Conservation (phyloP, 2,888 invertebrate genomes). For the Leptopilina drosophilae region DNA sequence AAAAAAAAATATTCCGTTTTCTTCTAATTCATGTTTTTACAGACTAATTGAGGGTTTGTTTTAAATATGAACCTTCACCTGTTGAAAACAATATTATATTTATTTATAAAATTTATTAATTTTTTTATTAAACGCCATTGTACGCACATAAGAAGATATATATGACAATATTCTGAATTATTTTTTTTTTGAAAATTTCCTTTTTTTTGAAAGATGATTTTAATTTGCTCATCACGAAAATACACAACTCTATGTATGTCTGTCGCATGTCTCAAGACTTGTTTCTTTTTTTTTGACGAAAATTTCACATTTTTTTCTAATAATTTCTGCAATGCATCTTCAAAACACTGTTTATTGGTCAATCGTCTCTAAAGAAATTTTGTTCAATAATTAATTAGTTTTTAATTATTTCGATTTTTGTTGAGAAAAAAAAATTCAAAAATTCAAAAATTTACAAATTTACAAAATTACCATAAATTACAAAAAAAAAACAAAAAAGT, state of each 20-base stretch:
- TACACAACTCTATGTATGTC: conserved; percentile 72
- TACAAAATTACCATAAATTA: too few species aligned
- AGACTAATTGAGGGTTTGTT: neutral
- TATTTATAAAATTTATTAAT: too few species aligned
- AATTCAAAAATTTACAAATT: neutral
- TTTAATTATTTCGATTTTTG: neutral
- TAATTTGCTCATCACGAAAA: conserved; percentile 13
- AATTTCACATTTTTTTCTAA: conserved; percentile 51
- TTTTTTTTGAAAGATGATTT: conserved; percentile 1
- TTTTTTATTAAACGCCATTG: conserved; percentile 12
- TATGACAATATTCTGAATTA: neutral
- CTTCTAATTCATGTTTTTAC: neutral
- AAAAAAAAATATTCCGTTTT: neutral
- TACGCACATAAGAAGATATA: conserved; percentile 38
- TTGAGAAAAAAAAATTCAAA: neutral
- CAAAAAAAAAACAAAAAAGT: too few species aligned
- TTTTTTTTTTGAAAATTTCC: neutral
- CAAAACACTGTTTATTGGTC: conserved; percentile 50
- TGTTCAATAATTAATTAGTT: neutral
- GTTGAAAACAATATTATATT: neutral
- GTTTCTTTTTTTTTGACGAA: conserved; percentile 41
- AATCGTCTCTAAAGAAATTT: conserved; percentile 45
- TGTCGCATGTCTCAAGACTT: conserved; percentile 73
- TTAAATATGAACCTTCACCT: conserved; percentile 9
- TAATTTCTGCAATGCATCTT: conserved; percentile 60